Evolutionary conservation across 2,113 vertebrate genomes (phyloP).

Genomic region (Leptocoma aspasia): DNA sequence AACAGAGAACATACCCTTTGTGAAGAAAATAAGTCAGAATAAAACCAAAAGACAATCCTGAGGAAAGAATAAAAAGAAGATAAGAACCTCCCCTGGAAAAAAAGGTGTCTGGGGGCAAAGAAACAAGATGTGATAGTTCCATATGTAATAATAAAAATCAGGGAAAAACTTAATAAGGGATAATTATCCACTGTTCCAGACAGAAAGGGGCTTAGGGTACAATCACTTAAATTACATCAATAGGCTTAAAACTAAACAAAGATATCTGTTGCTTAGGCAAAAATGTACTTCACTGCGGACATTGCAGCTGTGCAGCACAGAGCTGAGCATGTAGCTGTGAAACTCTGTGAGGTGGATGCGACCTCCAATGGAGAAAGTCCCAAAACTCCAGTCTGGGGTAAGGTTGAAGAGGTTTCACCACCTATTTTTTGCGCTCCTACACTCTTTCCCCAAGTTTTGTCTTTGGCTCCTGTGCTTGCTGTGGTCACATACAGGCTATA

Average conservation of each 20-base stretch:
- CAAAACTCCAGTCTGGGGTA: background rate
- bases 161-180: background rate
- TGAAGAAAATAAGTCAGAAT: background rate
- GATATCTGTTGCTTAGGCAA: background rate
- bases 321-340: fast-evolving
- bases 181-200: background rate
- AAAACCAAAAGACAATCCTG: background rate
- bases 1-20: background rate
- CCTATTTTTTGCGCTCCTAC: background rate
- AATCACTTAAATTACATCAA: background rate
- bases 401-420: background rate
- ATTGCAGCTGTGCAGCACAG: background rate
- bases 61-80: background rate
- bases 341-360: background rate
- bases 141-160: background rate
- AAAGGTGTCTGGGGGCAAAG: background rate
- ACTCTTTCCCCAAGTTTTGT: background rate
- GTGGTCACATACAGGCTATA: background rate
- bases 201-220: background rate
- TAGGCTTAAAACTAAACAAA: background rate
- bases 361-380: background rate
- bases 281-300: background rate
- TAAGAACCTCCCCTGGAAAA: background rate
- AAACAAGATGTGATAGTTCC: background rate
- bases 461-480: background rate